Conservation (phyloP, 2,888 invertebrate genomes). For the Trachelus troglodyta region DNA sequence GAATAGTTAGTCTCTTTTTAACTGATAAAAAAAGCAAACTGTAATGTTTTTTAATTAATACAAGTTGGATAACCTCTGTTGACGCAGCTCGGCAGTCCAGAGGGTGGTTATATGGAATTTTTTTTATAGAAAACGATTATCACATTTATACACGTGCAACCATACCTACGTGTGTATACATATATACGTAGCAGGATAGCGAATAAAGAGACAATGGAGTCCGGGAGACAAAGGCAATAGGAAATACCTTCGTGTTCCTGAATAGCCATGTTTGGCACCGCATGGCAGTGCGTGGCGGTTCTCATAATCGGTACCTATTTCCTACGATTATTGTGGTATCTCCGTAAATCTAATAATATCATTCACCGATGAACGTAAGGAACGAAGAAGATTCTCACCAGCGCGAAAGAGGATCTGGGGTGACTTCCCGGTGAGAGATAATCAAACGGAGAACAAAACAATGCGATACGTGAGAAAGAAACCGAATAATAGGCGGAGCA, state of each 20-base stretch:
- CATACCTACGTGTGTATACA: not conserved
- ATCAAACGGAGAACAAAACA: not conserved
- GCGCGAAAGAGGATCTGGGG: not conserved
- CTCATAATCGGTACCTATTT: not conserved
- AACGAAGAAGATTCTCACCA: not conserved
- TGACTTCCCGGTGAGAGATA: not conserved
- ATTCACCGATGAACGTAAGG: not conserved
- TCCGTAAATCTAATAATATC: not conserved
- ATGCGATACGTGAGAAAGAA: not conserved
- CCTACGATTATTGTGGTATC: not conserved
- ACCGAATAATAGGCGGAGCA: not conserved
- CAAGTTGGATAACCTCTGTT: not conserved
- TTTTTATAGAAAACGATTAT: not conserved
- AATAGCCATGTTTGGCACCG: not conserved
- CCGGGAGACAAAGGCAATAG: conserved; percentile 28
- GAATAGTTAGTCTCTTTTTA: not conserved
- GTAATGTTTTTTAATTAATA: not conserved
- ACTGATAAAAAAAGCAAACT: not conserved
- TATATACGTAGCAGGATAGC: not conserved
- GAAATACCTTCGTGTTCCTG: conserved; percentile 26
- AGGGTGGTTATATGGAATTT: not conserved
- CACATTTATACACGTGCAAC: not conserved
- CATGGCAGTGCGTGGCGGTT: not conserved
- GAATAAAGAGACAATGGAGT: conserved; percentile 18
- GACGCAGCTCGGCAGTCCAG: not conserved